phyloP scores from a whole-genome alignment of 2,113 vertebrate genomes.

The Odobenus rosmarus region DNA sequence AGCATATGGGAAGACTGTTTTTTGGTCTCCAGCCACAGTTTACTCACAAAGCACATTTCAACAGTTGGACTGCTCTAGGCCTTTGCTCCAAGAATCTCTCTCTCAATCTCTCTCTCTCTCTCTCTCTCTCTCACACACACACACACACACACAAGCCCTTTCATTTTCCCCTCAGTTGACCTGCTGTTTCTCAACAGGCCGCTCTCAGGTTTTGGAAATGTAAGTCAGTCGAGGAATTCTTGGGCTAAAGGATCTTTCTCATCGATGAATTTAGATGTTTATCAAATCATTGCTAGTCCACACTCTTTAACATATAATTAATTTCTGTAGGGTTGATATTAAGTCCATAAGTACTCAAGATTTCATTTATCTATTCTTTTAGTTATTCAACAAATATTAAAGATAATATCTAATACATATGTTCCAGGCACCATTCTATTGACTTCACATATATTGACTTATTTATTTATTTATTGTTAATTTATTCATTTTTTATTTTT shows the following conservation, averaged over 20 bases:
- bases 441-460: neutral
- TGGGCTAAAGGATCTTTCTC: neutral
- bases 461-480: neutral
- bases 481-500: no score
- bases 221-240: neutral
- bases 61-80: neutral
- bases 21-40: neutral
- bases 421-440: neutral
- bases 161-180: neutral
- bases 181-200: neutral
- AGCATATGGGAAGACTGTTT: neutral
- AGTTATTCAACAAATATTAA: constrained; percentile 23
- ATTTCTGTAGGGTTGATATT: neutral
- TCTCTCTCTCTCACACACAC: no score
- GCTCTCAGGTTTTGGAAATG: neutral
- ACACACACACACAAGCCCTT: neutral
- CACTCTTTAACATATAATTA: neutral
- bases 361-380: neutral
- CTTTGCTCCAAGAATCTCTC: neutral
- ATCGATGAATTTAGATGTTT: neutral
- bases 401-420: neutral
- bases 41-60: neutral
- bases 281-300: neutral
- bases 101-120: neutral
- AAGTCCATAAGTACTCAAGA: neutral